phyloP scores from a whole-genome alignment of 2,797 vertebrate species.

The Poeciliopsis gracilis region DNA sequence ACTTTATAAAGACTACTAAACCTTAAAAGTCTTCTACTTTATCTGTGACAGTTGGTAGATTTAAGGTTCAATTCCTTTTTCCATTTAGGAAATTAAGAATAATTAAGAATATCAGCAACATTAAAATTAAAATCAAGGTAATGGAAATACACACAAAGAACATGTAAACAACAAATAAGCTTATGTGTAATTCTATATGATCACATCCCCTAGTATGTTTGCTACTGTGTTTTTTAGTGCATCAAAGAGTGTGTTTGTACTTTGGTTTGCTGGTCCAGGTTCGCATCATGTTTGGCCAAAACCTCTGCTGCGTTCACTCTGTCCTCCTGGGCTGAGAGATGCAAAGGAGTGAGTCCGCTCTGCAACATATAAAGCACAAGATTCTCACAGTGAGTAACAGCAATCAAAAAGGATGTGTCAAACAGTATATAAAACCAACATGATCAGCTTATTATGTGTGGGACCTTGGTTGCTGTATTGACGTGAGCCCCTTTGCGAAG shows the following conservation, averaged over 20 bases:
- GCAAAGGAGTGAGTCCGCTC: constrained; percentile 92
- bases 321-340: constrained; percentile 96
- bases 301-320: constrained; percentile 90
- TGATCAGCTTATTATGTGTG: constrained; percentile 51
- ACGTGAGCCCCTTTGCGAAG: constrained; percentile 90
- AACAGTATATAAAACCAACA: background rate
- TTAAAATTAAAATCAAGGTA: background rate
- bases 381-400: background rate
- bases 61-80: background rate
- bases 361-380: constrained; percentile 58
- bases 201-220: background rate
- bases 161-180: background rate
- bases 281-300: constrained; percentile 88
- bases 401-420: background rate
- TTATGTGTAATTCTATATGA: background rate
- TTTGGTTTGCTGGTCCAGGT: constrained; percentile 95
- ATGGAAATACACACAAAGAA: background rate
- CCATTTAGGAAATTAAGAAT: background rate
- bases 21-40: background rate
- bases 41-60: no score
- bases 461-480: constrained; percentile 92
- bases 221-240: background rate
- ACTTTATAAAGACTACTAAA: background rate
- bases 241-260: constrained; percentile 68
- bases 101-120: background rate